Percentiles rank a stretch among this genome's conserved stretches.
Conservation (phyloP, 2,888 invertebrate genomes). For the Stegophylla sp. region DNA sequence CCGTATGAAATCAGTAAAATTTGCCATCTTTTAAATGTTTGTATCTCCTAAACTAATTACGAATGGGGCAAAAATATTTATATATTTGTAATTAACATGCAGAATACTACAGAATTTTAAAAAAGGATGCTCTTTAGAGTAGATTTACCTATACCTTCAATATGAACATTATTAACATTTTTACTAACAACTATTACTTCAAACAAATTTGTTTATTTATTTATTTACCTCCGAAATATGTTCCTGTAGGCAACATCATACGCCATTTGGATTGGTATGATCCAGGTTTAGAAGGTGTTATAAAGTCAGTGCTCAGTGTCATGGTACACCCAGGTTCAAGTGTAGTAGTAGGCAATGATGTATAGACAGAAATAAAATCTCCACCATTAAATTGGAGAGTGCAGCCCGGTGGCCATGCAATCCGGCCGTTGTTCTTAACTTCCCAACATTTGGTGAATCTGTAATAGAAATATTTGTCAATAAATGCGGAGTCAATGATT, state of each 20-base stretch:
- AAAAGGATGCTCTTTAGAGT: too few relatives aligned
- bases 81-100: too few relatives aligned
- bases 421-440: slow-evolving; percentile 84
- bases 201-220: too few relatives aligned
- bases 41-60: too few relatives aligned
- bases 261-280: slow-evolving; percentile 88
- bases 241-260: slow-evolving; percentile 83
- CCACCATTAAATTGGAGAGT: slow-evolving; percentile 79
- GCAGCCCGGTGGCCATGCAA: slow-evolving; percentile 86
- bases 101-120: too few relatives aligned
- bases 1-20: too few relatives aligned
- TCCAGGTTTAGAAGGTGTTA: slow-evolving; percentile 78
- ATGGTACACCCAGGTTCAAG: slow-evolving; percentile 79
- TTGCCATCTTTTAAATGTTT: too few relatives aligned
- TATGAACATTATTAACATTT: too few relatives aligned
- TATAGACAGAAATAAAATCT: slow-evolving; percentile 68
- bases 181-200: too few relatives aligned
- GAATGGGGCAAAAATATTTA: too few relatives aligned
- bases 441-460: slow-evolving; percentile 88
- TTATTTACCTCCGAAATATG: slow-evolving; percentile 86
- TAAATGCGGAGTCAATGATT: too few relatives aligned
- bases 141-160: too few relatives aligned
- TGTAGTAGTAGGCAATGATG: slow-evolving; percentile 71
- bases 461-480: slow-evolving; percentile 60
- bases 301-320: slow-evolving; percentile 80